These are phyloP conservation scores for Dromiciops gliroides DNA, from an alignment of 2,113 vertebrate species.

Conservation along the genomic window DNA sequence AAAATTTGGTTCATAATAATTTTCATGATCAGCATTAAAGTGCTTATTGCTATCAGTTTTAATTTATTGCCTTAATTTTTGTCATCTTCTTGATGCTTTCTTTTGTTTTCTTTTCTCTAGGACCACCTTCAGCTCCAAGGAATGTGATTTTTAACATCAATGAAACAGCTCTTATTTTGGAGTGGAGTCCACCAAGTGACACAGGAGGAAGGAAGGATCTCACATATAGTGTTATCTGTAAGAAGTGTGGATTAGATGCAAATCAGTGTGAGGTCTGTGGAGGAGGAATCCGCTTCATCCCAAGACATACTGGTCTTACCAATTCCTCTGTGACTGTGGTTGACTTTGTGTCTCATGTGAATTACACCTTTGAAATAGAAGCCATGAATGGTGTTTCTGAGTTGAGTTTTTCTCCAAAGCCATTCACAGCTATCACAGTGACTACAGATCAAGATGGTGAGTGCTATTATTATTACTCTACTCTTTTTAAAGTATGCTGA, in stretches of 20 bases:
- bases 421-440: conserved; percentile 92
- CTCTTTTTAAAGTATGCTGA: background rate
- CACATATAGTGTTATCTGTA: conserved; percentile 94
- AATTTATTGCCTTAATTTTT: background rate
- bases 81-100: background rate
- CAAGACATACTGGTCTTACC: conserved; percentile 89
- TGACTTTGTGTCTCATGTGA: conserved; percentile 93
- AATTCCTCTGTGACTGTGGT: conserved; percentile 91
- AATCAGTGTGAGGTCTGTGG: conserved; percentile 91
- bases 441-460: conserved; percentile 95
- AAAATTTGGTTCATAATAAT: conserved; percentile 43
- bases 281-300: conserved; percentile 93
- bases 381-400: conserved; percentile 94
- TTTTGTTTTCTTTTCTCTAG: conserved; percentile 80
- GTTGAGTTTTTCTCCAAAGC: conserved; percentile 91
- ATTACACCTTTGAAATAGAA: conserved; percentile 98
- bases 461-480: conserved; percentile 72
- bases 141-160: conserved; percentile 95
- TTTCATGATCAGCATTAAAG: background rate
- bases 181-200: conserved; percentile 96
- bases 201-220: conserved; percentile 94
- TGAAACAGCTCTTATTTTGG: conserved; percentile 93
- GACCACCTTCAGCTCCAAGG: conserved; percentile 90
- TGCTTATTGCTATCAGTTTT: background rate
- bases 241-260: conserved; percentile 89